Evolutionary conservation across 1,140 invertebrate species (phyloP).

Genomic region (Myzus persicae): DNA sequence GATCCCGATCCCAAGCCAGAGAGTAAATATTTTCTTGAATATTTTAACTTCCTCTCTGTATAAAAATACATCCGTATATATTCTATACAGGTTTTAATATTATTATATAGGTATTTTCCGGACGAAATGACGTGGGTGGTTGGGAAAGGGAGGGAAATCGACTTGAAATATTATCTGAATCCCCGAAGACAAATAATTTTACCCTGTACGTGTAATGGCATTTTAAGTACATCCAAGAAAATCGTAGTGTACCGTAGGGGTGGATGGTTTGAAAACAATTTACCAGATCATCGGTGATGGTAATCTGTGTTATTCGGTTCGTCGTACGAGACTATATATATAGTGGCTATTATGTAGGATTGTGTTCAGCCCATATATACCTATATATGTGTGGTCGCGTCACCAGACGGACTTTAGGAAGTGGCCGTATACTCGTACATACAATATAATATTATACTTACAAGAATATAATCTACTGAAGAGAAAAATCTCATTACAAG

Average conservation of each 20-base stretch:
- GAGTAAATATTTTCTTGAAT: neutral
- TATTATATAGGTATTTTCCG: neutral
- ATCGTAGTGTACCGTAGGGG: neutral
- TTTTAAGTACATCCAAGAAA: neutral
- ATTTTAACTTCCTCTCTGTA: neutral
- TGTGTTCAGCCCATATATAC: neutral
- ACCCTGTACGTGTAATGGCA: neutral
- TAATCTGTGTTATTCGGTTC: neutral
- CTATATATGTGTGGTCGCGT: neutral
- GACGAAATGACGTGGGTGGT: neutral
- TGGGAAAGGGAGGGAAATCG: neutral
- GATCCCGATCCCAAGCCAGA: neutral
- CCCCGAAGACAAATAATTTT: neutral
- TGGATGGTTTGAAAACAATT: neutral
- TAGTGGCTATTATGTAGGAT: neutral
- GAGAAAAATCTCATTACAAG: neutral
- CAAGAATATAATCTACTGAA: neutral
- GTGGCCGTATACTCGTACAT: neutral
- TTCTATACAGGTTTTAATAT: no score
- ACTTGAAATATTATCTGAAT: neutral
- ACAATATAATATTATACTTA: neutral
- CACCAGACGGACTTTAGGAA: neutral
- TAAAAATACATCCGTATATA: neutral
- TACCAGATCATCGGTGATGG: neutral
- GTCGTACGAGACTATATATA: neutral